Conservation (phyloP, 1,140 invertebrate genomes). For the Calosoma granatense region DNA sequence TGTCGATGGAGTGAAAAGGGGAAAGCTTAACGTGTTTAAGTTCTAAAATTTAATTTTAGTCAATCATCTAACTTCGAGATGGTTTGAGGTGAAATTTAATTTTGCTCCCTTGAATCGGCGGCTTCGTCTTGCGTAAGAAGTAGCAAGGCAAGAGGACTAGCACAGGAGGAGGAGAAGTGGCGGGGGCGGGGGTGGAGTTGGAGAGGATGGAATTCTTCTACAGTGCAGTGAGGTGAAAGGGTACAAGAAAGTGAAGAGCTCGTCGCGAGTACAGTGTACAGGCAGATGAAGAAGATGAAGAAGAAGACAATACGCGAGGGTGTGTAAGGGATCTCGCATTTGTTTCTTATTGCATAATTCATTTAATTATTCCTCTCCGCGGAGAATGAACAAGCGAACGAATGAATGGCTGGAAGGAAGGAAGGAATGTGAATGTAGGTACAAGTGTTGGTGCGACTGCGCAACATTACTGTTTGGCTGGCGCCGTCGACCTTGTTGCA, state of each 20-base stretch:
- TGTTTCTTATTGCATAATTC: conserved; percentile 26
- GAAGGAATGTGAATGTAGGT: not conserved
- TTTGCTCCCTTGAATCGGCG: conserved; percentile 16
- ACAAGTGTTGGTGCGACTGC: not conserved
- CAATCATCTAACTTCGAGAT: conserved; percentile 29
- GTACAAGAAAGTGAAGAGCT: not conserved
- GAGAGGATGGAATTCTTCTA: conserved; percentile 17
- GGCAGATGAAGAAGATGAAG: not conserved
- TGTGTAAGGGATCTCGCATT: conserved; percentile 12
- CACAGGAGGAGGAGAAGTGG: too few relatives aligned
- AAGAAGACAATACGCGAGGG: conserved; percentile 1
- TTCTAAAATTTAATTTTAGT: conserved; percentile 36
- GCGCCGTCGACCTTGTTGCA: not conserved
- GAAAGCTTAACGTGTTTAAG: conserved; percentile 32
- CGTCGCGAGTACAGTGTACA: not conserved
- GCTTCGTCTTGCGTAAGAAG: too few relatives aligned
- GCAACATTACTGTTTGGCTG: too few relatives aligned
- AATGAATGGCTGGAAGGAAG: too few relatives aligned
- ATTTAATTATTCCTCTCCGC: conserved; percentile 24
- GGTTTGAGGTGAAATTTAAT: conserved; percentile 29
- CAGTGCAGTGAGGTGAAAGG: conserved; percentile 2
- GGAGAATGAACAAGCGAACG: not conserved
- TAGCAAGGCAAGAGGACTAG: too few relatives aligned
- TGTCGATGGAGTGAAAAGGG: conserved; percentile 27
- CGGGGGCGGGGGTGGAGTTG: too few relatives aligned